Percentiles rank a stretch among this genome's conserved stretches.
Conservation (phyloP, 1,140 invertebrate genomes). For the Arion vulgaris region DNA sequence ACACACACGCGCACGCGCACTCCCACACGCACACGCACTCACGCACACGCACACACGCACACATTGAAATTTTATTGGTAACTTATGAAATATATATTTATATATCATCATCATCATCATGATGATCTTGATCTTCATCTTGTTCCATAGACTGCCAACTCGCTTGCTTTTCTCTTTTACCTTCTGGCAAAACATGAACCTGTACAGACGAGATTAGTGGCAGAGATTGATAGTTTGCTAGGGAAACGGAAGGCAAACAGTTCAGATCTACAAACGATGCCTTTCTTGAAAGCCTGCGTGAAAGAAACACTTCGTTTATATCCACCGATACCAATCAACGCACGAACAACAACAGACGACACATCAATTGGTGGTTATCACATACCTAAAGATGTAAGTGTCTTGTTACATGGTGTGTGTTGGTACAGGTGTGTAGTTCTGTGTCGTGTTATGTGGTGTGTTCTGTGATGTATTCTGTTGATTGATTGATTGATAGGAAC, state of each 20-base stretch:
- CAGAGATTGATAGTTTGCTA: constrained; percentile 64
- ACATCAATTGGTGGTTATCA: constrained; percentile 49
- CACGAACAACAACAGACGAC: constrained; percentile 54
- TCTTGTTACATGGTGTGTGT: too few relatives aligned
- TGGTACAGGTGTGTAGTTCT: not conserved
- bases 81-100: too few relatives aligned
- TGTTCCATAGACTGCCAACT: constrained; percentile 81
- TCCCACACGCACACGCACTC: too few relatives aligned
- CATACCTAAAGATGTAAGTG: constrained; percentile 62
- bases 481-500: too few relatives aligned
- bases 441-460: too few relatives aligned
- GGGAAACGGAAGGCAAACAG: constrained; percentile 57
- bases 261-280: constrained; percentile 69
- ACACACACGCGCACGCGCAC: too few relatives aligned
- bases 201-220: constrained; percentile 77
- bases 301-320: constrained; percentile 84
- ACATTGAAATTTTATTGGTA: too few relatives aligned
- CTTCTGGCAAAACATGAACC: constrained; percentile 79
- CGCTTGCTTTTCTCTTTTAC: constrained; percentile 87
- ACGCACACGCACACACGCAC: too few relatives aligned
- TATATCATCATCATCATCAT: too few relatives aligned
- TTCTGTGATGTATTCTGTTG: too few relatives aligned
- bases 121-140: too few relatives aligned
- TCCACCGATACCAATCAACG: constrained; percentile 61
- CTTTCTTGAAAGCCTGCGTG: constrained; percentile 78